phyloP scores from a whole-genome alignment of 2,888 invertebrate genomes.

The Eubasilissa splendida region DNA sequence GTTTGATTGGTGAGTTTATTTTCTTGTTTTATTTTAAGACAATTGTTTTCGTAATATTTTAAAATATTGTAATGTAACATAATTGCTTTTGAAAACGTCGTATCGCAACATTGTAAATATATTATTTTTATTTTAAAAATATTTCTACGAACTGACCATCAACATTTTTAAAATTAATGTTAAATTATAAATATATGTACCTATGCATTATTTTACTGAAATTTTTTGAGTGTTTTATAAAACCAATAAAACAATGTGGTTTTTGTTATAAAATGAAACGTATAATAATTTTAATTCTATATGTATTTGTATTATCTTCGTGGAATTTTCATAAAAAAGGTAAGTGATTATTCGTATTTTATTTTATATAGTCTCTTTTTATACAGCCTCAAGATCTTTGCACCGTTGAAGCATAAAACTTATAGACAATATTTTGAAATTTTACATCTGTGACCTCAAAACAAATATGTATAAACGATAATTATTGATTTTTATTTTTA shows the following conservation, averaged over 20 bases:
- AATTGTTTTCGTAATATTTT: not conserved
- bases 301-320: not conserved
- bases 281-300: not conserved
- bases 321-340: not conserved
- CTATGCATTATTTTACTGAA: no score
- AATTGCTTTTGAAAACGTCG: slow-evolving; percentile 1
- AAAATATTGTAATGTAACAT: slow-evolving; percentile 3
- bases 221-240: no score
- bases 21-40: not conserved
- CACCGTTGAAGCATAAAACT: not conserved
- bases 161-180: not conserved
- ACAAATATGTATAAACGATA: no score
- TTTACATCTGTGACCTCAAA: no score
- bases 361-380: not conserved
- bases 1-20: slow-evolving; percentile 25
- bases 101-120: not conserved
- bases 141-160: not conserved
- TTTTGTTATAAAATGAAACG: not conserved
- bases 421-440: no score
- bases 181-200: not conserved
- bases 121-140: not conserved
- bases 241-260: no score
- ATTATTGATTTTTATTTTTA: no score
- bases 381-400: not conserved
- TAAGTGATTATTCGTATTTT: not conserved